Conservation (phyloP, 2,797 vertebrate species). For the Chanos chanos region DNA sequence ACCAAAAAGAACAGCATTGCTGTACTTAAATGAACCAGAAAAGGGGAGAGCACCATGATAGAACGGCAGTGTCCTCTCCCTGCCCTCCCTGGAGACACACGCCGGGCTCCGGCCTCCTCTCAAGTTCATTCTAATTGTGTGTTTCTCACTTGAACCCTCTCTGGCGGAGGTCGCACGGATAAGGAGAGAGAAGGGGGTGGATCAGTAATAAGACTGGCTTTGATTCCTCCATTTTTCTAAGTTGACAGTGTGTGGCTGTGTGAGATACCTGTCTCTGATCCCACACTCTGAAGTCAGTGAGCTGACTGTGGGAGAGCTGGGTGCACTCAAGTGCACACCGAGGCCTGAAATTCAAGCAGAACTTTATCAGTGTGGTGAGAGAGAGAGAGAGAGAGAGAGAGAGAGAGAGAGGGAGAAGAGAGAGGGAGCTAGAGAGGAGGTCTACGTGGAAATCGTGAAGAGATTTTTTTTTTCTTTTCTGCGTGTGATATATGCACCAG, state of each 20-base stretch:
- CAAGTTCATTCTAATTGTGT: conserved; percentile 46
- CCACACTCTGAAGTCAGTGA: conserved; percentile 38
- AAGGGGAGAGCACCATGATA: not conserved
- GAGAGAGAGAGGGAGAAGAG: too few species aligned
- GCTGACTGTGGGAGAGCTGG: conserved; percentile 35
- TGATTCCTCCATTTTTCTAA: conserved; percentile 45
- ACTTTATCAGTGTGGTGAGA: conserved; percentile 61
- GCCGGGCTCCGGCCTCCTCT: conserved; percentile 30
- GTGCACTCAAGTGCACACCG: conserved; percentile 59
- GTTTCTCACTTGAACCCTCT: conserved; percentile 44
- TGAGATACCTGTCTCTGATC: conserved; percentile 75
- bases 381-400: not conserved
- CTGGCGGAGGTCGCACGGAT: conserved; percentile 20
- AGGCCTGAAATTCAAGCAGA: conserved; percentile 65
- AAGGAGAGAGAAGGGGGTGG: conserved; percentile 5
- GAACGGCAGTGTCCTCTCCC: conserved; percentile 27
- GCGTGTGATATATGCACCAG: too few species aligned
- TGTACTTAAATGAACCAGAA: conserved; percentile 8
- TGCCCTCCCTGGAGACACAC: conserved; percentile 38
- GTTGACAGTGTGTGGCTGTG: conserved; percentile 47
- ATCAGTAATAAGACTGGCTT: conserved; percentile 47
- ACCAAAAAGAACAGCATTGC: not conserved
- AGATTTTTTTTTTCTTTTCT: too few species aligned
- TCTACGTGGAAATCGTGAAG: too few species aligned
- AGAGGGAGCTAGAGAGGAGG: too few species aligned